Conservation (phyloP, 2,888 invertebrate genomes). For the Exephanes ischioxanthus region DNA sequence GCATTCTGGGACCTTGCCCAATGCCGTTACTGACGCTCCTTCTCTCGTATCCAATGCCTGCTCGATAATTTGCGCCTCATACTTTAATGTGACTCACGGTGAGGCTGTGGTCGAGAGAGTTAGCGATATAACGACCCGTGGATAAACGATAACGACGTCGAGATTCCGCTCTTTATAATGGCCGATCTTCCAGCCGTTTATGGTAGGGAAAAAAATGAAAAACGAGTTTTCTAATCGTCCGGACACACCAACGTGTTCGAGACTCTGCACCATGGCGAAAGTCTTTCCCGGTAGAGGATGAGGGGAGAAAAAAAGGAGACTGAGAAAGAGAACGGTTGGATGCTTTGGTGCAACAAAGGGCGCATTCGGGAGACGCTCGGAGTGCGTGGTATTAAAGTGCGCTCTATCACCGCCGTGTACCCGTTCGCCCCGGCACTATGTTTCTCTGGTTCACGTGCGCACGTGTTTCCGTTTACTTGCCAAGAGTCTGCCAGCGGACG, state of each 20-base stretch:
- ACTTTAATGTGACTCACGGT: conserved; percentile 29
- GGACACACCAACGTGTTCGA: conserved; percentile 26
- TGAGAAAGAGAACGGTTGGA: conserved; percentile 65
- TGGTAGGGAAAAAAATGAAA: conserved; percentile 43
- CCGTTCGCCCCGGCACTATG: background rate
- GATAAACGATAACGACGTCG: conserved; percentile 25
- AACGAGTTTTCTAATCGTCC: conserved; percentile 72
- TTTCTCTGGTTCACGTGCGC: conserved; percentile 35
- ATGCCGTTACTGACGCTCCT: conserved; percentile 72
- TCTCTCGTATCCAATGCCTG: conserved; percentile 67
- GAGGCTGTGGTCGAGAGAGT: background rate
- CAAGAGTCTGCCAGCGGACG: conserved; percentile 45
- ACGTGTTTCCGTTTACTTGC: conserved; percentile 59
- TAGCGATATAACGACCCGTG: conserved; percentile 18
- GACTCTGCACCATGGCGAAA: conserved; percentile 66
- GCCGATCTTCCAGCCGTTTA: conserved; percentile 49
- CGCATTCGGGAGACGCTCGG: background rate
- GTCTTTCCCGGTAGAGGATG: conserved; percentile 64
- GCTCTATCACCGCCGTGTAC: conserved; percentile 7
- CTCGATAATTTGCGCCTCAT: conserved; percentile 56
- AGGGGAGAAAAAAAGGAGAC: conserved; percentile 32
- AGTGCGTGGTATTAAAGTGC: background rate
- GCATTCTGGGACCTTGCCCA: conserved; percentile 78
- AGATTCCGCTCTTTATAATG: background rate
- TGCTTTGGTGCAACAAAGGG: background rate